Evolutionary conservation across 2,113 vertebrate species (phyloP).

Genomic region (Onychostoma macrolepis): DNA sequence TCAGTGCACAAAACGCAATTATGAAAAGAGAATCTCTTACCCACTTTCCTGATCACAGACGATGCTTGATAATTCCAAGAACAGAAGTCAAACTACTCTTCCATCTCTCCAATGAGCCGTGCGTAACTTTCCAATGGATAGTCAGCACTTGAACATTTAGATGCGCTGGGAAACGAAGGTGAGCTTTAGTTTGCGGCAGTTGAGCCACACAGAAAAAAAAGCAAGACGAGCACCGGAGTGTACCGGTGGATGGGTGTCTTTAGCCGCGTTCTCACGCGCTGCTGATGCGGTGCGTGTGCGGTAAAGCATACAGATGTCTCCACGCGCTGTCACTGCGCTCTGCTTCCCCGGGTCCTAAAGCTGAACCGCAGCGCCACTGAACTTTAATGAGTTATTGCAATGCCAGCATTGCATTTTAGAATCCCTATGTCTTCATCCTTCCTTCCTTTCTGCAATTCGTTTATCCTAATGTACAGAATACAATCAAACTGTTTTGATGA

Average conservation of each 20-base stretch:
- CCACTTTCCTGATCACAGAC: conserved; percentile 54
- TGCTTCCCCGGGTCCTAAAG: conserved; percentile 90
- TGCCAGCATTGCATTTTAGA: not conserved
- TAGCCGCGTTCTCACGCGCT: conserved; percentile 74
- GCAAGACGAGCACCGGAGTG: conserved; percentile 53
- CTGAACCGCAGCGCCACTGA: conserved; percentile 50
- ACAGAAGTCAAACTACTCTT: conserved; percentile 70
- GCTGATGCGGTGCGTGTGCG: conserved; percentile 78
- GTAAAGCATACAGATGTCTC: conserved; percentile 81
- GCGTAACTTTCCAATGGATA: conserved; percentile 82
- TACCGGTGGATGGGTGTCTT: conserved; percentile 75
- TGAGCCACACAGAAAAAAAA: not conserved
- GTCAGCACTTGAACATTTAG: not conserved
- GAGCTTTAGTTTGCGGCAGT: conserved; percentile 11
- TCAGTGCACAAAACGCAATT: not conserved
- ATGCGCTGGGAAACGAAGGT: not conserved
- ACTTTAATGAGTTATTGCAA: not conserved
- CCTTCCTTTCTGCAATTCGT: not conserved
- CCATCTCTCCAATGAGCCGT: conserved; percentile 68
- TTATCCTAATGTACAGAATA: not conserved
- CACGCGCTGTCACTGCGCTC: conserved; percentile 75
- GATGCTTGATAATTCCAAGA: conserved; percentile 44
- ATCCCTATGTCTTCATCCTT: not conserved
- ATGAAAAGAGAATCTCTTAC: conserved; percentile 61
- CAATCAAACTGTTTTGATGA: not conserved